Base-by-base conservation (phyloP, 1,140 invertebrate genomes). In the Drosophila triauraria region DNA sequence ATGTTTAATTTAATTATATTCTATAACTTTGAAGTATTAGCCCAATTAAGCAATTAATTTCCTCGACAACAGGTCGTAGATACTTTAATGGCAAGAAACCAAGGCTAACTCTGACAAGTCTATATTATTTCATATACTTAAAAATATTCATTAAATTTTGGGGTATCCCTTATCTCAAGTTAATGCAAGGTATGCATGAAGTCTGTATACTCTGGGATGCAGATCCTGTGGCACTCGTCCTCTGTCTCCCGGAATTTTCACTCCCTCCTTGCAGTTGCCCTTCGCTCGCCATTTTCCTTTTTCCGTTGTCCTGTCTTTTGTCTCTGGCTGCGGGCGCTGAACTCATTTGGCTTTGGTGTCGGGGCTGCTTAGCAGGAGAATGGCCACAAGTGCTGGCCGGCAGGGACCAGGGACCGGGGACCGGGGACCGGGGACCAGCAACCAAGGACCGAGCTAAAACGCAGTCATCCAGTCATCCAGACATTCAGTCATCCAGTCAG, bases 321-420 rank as follows among this genome's bases (percentile, higher is more conserved):
- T 50, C 17, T 40, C 38, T 58, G 59, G 35, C 75, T 74, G 50
- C 64, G 83, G 71, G 62, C 80, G 64, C 77, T 80, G 84, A 84
- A 88, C 84, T 84, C 83, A 87, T 83, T 87, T 80, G 83, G 77
- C 71, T 67, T 74, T 88, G 84, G 83, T 83, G 83, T 77, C 44
- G 35, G 40, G 46, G 40, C 63, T 87, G 83, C 82, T 85, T 71
- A 78, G 83, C 75, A 75, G 58, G 48, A 80, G 79, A 88, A 83
- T 67, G 82, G 84, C 67, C 70, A 67, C 71, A 82, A 86, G 75
- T 82, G 76, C 70, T 62, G 78, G 78, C 57, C 42, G 62, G 46
- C 59, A 58, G 61, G 42, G 23, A 54, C 12, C 61, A 32, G 40
- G 46, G n/a, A 50, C 23, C 7, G 7, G 17, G 27, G 27, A 32